These are phyloP conservation scores for Bovichtus variegatus DNA, from an alignment of 2,797 vertebrate species.

Conservation along the genomic window DNA sequence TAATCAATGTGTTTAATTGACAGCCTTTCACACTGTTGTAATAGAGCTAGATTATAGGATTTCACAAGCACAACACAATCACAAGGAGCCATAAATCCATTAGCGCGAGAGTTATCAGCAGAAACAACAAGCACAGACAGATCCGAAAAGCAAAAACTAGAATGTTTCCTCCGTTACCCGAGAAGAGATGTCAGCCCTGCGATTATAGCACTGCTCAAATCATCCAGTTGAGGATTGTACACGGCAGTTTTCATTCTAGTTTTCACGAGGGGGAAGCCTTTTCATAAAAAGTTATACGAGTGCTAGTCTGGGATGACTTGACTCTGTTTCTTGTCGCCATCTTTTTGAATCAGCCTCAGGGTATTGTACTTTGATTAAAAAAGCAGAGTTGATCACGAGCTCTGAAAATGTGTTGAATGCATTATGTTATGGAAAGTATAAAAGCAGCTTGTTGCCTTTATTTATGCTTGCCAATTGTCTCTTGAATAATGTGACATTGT, in stretches of 20 bases:
- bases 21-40: slow-evolving; percentile 7
- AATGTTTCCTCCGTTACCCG: slow-evolving; percentile 10
- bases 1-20: slow-evolving; percentile 20
- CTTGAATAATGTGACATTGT: slow-evolving; percentile 33
- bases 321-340: slow-evolving; percentile 57
- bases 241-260: slow-evolving; percentile 58
- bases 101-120: slow-evolving; percentile 51
- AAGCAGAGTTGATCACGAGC: slow-evolving; percentile 72
- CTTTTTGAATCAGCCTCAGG: slow-evolving; percentile 71
- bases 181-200: slow-evolving; percentile 36
- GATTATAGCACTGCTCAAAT: slow-evolving; percentile 37
- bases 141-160: slow-evolving; percentile 37
- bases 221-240: slow-evolving; percentile 25
- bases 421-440: slow-evolving; percentile 57
- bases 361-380: slow-evolving; percentile 72
- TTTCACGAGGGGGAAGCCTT: slow-evolving; percentile 71
- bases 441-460: slow-evolving; percentile 44
- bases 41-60: slow-evolving; percentile 30
- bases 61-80: slow-evolving; percentile 30
- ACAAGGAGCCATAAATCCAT: slow-evolving; percentile 47
- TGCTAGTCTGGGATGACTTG: slow-evolving; percentile 55
- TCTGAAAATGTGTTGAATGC: slow-evolving; percentile 61
- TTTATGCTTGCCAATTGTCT: slow-evolving; percentile 30
- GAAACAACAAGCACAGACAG: slow-evolving; percentile 34
- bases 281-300: slow-evolving; percentile 72